phyloP scores from a whole-genome alignment of 2,888 invertebrate species.

The Sminthurinus aureus region DNA sequence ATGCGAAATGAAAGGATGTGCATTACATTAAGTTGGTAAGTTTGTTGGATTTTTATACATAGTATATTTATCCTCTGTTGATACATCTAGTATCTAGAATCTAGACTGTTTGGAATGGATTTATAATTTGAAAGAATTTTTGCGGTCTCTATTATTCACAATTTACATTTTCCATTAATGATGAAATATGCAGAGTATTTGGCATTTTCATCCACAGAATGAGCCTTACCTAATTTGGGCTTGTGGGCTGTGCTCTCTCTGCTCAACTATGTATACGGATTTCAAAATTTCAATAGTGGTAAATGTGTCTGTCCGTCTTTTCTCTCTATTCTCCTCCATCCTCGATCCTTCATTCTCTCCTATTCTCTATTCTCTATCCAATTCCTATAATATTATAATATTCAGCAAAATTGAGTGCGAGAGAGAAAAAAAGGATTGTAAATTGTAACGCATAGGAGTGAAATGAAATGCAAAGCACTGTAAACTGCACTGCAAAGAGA shows the following conservation, averaged over 20 bases:
- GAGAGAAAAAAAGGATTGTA: neutral
- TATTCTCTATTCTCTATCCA: neutral
- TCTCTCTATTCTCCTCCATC: neutral
- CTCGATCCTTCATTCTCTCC: neutral
- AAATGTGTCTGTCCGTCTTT: neutral
- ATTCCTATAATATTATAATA: neutral
- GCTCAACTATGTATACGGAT: neutral
- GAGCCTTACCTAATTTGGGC: constrained; percentile 33
- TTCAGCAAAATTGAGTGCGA: neutral
- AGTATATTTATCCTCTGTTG: neutral
- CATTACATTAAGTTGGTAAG: too few relatives aligned
- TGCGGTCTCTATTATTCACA: constrained; percentile 27
- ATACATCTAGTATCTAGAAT: too few relatives aligned
- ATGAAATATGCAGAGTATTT: constrained; percentile 21
- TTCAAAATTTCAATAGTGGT: too few relatives aligned
- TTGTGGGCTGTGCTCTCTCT: constrained; percentile 27
- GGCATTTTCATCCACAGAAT: constrained; percentile 13
- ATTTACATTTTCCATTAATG: constrained; percentile 20
- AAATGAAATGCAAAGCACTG: neutral
- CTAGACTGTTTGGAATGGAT: neutral
- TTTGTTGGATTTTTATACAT: neutral
- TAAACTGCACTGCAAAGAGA: too few relatives aligned
- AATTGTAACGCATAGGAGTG: neutral
- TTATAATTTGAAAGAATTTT: constrained; percentile 21
- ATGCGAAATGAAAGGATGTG: too few relatives aligned